Conservation (phyloP, 2,888 invertebrate species). For the Allacma fusca region DNA sequence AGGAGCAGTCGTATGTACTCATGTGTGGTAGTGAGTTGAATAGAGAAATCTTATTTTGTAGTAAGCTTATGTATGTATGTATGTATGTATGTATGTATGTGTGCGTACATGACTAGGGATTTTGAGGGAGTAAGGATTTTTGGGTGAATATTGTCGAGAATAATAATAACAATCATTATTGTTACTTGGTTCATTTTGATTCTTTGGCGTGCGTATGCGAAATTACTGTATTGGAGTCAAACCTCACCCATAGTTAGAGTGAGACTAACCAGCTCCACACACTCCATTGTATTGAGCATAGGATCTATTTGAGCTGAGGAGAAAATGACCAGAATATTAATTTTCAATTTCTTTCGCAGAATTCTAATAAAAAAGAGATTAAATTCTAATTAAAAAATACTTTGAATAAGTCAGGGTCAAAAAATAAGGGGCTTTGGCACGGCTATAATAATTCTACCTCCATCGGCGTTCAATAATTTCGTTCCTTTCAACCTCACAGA, state of each 20-base stretch:
- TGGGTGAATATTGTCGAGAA: slow-evolving; percentile 8
- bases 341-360: background rate
- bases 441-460: too few species aligned
- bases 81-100: too few species aligned
- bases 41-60: too few species aligned
- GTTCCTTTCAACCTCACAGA: too few species aligned
- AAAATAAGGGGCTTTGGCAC: background rate
- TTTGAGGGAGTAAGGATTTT: background rate
- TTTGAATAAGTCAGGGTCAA: background rate
- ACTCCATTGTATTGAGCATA: too few species aligned
- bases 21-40: background rate
- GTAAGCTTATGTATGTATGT: too few species aligned
- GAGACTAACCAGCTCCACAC: too few species aligned
- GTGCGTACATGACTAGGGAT: too few species aligned
- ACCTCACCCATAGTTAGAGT: background rate
- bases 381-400: slow-evolving; percentile 8
- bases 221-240: background rate
- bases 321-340: slow-evolving; percentile 1
- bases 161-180: background rate
- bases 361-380: background rate
- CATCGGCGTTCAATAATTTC: too few species aligned
- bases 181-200: background rate
- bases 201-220: background rate
- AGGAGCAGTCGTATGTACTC: background rate
- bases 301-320: background rate